phyloP scores from a whole-genome alignment of 2,113 vertebrate genomes.

The Melanerpes aurifrons region DNA sequence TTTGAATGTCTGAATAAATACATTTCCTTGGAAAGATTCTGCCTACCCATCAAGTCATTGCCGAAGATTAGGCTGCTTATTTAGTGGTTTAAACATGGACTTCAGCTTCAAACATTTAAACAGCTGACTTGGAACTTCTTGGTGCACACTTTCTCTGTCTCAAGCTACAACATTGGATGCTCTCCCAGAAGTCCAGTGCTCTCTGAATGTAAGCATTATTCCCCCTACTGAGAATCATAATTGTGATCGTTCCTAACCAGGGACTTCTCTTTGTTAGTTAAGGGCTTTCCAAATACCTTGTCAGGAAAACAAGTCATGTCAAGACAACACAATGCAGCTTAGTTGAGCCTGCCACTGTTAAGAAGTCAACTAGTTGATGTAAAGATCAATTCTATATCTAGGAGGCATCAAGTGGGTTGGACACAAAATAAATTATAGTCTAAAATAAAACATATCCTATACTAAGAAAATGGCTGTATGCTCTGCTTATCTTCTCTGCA shows the following conservation, averaged over 20 bases:
- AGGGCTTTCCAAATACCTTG: not conserved
- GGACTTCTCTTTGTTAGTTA: not conserved
- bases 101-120: not conserved
- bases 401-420: not conserved
- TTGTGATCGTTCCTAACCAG: not conserved
- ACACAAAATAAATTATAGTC: not conserved
- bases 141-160: fast-evolving
- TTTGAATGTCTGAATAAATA: not conserved
- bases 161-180: not conserved
- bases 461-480: not conserved
- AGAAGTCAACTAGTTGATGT: not conserved
- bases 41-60: not conserved
- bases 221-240: not conserved
- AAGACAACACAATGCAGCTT: not conserved
- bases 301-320: not conserved
- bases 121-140: not conserved
- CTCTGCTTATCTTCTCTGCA: not conserved
- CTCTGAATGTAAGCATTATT: not conserved
- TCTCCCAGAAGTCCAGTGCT: not conserved
- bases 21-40: not conserved
- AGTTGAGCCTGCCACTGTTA: not conserved
- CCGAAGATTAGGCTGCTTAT: not conserved
- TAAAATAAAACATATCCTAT: not conserved
- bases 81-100: not conserved
- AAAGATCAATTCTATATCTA: not conserved